A percentile compares a stretch with the other conserved stretches of the same genome.
Conservation (phyloP, 2,797 vertebrate genomes). For the Acropternis orthonyx region DNA sequence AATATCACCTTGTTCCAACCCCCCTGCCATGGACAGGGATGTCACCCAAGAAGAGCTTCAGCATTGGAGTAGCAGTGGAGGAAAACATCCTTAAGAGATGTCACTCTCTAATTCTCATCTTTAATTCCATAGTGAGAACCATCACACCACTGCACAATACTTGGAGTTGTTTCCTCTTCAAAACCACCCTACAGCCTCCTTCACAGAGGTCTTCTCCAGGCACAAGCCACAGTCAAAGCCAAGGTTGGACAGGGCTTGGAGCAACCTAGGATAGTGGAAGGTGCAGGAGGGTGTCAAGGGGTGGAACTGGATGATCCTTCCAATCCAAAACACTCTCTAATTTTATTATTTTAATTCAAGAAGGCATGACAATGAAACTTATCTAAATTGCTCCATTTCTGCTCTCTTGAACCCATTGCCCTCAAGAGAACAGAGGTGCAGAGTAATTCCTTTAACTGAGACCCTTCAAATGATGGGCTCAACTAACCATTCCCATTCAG, state of each 20-base stretch:
- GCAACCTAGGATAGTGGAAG: accelerated
- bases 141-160: not conserved
- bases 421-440: not conserved
- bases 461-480: not conserved
- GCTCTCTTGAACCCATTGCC: not conserved
- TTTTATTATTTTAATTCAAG: not conserved
- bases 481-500: not conserved
- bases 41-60: not conserved
- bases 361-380: not conserved
- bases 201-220: not conserved
- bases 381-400: not conserved
- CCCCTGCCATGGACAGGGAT: not conserved
- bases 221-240: not conserved
- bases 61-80: not conserved
- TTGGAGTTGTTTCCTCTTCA: not conserved
- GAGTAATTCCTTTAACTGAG: not conserved
- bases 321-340: not conserved
- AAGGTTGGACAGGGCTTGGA: accelerated
- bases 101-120: not conserved
- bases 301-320: not conserved
- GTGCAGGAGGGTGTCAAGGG: not conserved
- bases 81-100: not conserved
- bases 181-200: not conserved
- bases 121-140: not conserved
- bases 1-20: not conserved